Evolutionary conservation across 2,797 vertebrate genomes (phyloP), one percentile per base, ranked within the genome.

Genomic region (Pangasius djambal): DNA sequence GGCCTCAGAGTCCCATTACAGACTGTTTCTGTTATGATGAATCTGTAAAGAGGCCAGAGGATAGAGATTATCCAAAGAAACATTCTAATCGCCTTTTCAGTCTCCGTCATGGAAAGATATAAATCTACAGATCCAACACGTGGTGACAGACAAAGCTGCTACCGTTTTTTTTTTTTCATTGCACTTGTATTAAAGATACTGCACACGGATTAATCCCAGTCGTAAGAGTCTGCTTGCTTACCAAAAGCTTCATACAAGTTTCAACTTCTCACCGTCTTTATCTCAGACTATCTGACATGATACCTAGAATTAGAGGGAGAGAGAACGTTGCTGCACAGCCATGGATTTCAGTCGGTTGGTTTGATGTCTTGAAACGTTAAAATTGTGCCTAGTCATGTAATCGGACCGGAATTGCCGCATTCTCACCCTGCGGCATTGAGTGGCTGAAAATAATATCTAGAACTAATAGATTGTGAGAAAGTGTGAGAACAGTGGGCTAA

Each of bases 41-140:
- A 86, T 52, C 40, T 79, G n/a, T 86, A 31, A 88, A 83, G 83
- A 84, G 63, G 37, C 34, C 6, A 72, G 79, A 85, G 81, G 75
- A 90, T 44, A 82, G 81, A 87, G 85, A 85, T 82, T 65, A 72
- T 89, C 55, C 82, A 69, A 88, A 87, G 75, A 84, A 89, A 89
- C 88, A 67, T 72, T 86, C 63, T 79, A 88, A 88, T 88, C 78
- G 78, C 72, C 89, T 89, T 91, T 85, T 87, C 83, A 59, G 67
- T 85, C 72, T 59, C 25, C 31, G 10, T 84, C 34, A 78, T 74
- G 65, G 37, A 59, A 61, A 72, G 88, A 13, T 77, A 85, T 57
- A 86, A 40, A 67, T 83, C 88, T 86, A 28, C 59, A 90, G 88
- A 88, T 90, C 65, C 50, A 79, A 67, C 63, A 50, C 67, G 74